Evolutionary conservation across 2,113 vertebrate species (phyloP).

Genomic region (Polyodon spathula): DNA sequence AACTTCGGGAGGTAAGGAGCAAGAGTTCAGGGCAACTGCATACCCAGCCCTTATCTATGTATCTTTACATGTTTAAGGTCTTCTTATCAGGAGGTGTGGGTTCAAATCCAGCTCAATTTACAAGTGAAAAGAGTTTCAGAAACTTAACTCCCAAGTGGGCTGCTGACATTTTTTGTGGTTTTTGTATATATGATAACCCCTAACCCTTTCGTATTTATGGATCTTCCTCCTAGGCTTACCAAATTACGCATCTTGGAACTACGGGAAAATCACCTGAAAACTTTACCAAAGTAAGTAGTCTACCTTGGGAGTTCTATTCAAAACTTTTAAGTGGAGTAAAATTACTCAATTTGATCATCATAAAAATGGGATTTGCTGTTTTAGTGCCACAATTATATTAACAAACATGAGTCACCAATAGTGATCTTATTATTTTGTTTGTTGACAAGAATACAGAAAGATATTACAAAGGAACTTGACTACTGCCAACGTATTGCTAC

Average conservation of each 20-base stretch:
- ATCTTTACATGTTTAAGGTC: not conserved
- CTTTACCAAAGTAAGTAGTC: constrained; percentile 93
- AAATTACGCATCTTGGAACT: constrained; percentile 96
- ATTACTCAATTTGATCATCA: not conserved
- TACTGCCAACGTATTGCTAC: too few relatives aligned
- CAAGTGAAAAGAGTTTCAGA: too few relatives aligned
- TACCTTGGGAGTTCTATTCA: not conserved
- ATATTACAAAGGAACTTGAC: too few relatives aligned
- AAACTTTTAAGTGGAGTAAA: not conserved
- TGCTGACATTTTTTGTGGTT: not conserved
- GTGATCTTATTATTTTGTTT: too few relatives aligned
- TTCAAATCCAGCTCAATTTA: too few relatives aligned
- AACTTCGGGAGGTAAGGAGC: constrained; percentile 92
- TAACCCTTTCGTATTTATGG: not conserved
- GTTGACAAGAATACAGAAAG: too few relatives aligned
- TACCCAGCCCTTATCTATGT: too few relatives aligned
- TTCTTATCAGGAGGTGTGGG: too few relatives aligned
- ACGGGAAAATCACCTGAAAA: constrained; percentile 98
- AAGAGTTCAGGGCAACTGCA: too few relatives aligned
- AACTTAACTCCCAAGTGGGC: too few relatives aligned
- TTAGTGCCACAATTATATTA: too few relatives aligned
- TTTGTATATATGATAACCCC: not conserved
- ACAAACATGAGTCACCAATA: too few relatives aligned
- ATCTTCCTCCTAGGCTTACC: constrained; percentile 68
- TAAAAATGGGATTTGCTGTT: not conserved